Percentiles rank a stretch among this genome's conserved stretches.
phyloP scores from a whole-genome alignment of 2,888 invertebrate species.

The Hydrotaea cyrtoneurina region DNA sequence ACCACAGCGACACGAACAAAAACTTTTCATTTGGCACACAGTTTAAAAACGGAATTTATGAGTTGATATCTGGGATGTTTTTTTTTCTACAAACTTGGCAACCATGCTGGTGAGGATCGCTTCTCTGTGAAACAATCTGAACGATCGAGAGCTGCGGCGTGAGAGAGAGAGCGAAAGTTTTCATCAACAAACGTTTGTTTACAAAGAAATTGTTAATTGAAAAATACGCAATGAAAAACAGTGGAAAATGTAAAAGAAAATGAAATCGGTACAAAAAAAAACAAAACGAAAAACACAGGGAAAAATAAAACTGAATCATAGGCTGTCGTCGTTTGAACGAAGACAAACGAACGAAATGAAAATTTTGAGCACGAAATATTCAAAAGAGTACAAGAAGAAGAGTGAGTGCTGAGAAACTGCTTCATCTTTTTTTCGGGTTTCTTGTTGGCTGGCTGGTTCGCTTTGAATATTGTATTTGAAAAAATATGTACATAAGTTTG shows the following conservation, averaged over 20 bases:
- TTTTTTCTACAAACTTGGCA: too few species aligned
- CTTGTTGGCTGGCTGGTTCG: conserved; percentile 24
- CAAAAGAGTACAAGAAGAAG: neutral
- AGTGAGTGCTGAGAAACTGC: neutral
- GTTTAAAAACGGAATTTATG: too few species aligned
- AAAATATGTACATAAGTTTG: conserved; percentile 48
- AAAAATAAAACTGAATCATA: conserved; percentile 19
- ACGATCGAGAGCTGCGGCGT: too few species aligned
- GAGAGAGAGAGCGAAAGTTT: too few species aligned
- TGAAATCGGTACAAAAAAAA: conserved; percentile 18
- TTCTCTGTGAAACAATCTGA: too few species aligned
- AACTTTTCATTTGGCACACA: too few species aligned
- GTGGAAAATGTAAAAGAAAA: conserved; percentile 40
- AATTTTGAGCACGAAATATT: conserved; percentile 10
- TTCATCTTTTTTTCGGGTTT: neutral
- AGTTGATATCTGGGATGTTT: too few species aligned
- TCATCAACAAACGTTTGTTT: conserved; percentile 42
- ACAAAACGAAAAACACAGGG: neutral
- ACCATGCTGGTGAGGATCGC: too few species aligned
- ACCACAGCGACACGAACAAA: too few species aligned
- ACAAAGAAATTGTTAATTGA: conserved; percentile 34
- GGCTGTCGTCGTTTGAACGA: neutral
- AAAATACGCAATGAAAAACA: conserved; percentile 65
- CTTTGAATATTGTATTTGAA: conserved; percentile 58
- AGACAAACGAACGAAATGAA: neutral